phyloP scores from a whole-genome alignment of 1,140 invertebrate genomes.

The Aphelenchoides besseyi region DNA sequence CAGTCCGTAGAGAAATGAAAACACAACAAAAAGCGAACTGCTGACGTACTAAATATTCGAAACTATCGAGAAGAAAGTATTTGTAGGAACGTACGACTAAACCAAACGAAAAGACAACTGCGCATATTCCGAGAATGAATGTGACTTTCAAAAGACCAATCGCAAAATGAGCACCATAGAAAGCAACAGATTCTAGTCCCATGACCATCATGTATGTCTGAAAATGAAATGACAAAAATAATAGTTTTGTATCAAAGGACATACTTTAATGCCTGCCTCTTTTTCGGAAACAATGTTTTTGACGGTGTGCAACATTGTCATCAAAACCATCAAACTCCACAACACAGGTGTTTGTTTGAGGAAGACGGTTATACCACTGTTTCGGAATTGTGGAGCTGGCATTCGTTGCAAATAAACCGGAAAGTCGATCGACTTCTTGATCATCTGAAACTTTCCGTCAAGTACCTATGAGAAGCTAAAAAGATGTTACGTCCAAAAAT shows the following conservation, averaged over 20 bases:
- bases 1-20: conserved; percentile 32
- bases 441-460: conserved; percentile 15
- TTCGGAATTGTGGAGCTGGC: conserved; percentile 37
- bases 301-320: conserved; percentile 42
- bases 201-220: conserved; percentile 54
- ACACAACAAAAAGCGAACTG: conserved; percentile 31
- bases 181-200: conserved; percentile 44
- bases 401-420: conserved; percentile 39
- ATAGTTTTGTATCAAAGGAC: background rate
- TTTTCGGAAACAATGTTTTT: conserved; percentile 51
- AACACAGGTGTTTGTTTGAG: conserved; percentile 38
- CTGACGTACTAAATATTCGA: conserved; percentile 31
- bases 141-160: conserved; percentile 41
- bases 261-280: conserved; percentile 52
- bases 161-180: conserved; percentile 47
- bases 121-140: conserved; percentile 22
- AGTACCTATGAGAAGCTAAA: background rate
- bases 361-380: conserved; percentile 25
- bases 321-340: conserved; percentile 35
- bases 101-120: conserved; percentile 24
- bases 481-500: conserved; percentile 36
- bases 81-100: conserved; percentile 27
- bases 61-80: conserved; percentile 15
- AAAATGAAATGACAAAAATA: conserved; percentile 22
- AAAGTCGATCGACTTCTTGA: conserved; percentile 26